Percentiles rank a stretch among this genome's conserved stretches.
Conservation (phyloP, 23 tunicate genomes). For the Phallusia fumigata region DNA sequence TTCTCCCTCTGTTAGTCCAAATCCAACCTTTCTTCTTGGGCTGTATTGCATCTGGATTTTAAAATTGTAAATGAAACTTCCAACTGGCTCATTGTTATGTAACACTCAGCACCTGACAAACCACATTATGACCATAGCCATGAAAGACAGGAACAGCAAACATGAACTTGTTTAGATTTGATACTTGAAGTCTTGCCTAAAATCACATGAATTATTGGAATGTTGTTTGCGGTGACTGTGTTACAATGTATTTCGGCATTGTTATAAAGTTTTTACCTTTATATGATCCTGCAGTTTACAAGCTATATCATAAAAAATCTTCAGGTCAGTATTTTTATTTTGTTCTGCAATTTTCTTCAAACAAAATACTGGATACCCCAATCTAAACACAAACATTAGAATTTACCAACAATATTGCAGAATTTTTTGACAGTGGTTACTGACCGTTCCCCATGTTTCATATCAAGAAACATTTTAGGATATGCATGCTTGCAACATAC, state of each 20-base stretch:
- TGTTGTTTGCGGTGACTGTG: no score
- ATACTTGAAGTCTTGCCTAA: not conserved
- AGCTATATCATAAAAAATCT: not conserved
- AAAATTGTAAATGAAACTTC: not conserved
- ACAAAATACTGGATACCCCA: not conserved
- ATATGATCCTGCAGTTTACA: not conserved
- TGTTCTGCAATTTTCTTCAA: not conserved
- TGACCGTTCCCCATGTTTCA: not conserved
- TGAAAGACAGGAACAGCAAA: constrained; percentile 32
- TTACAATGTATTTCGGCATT: no score
- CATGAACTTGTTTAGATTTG: not conserved
- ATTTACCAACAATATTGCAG: not conserved
- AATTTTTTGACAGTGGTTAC: not conserved
- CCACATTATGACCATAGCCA: constrained; percentile 22
- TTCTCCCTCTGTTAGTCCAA: constrained; percentile 25
- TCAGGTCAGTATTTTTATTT: not conserved
- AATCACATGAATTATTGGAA: not conserved
- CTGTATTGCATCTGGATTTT: constrained; percentile 3
- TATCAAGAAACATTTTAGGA: not conserved
- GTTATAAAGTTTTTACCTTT: not conserved
- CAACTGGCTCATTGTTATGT: not conserved
- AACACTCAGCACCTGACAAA: constrained; percentile 4
- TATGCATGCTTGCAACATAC: not conserved
- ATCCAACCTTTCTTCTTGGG: not conserved
- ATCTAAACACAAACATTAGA: not conserved